Percentiles rank a stretch among this genome's conserved stretches.
These are phyloP conservation scores for Steinernema hermaphroditum DNA, from an alignment of 2,888 invertebrate genomes.

Conservation along the genomic window DNA sequence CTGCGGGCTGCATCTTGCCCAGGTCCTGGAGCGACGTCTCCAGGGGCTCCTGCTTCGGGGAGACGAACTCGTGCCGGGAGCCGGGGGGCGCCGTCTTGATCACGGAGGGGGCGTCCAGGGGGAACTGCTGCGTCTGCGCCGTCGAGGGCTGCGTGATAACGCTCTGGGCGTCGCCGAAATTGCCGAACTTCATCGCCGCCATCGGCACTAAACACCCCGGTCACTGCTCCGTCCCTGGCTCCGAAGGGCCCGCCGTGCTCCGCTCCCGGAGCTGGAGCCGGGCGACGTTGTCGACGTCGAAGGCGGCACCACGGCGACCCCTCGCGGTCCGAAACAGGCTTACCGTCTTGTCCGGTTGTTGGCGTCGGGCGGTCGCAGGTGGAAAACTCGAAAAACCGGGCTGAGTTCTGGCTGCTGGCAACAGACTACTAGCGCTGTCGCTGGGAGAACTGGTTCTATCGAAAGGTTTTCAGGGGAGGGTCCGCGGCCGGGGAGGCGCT, in stretches of 20 bases:
- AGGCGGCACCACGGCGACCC: slow-evolving; percentile 27
- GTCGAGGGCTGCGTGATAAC: slow-evolving; percentile 26
- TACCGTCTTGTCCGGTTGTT: slow-evolving; percentile 31
- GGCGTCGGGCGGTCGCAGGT: slow-evolving; percentile 25
- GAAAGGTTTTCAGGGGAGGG: neutral
- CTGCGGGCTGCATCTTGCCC: slow-evolving; percentile 57
- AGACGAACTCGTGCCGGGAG: slow-evolving; percentile 43
- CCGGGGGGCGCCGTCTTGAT: slow-evolving; percentile 67
- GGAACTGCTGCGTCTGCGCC: slow-evolving; percentile 11
- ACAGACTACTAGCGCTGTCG: slow-evolving; percentile 27
- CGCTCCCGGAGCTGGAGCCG: neutral
- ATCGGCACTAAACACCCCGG: neutral
- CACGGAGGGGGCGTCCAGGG: slow-evolving; percentile 57
- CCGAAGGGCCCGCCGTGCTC: too few relatives aligned
- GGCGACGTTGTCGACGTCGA: slow-evolving; percentile 11
- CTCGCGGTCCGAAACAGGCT: slow-evolving; percentile 29
- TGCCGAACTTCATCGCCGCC: slow-evolving; percentile 29
- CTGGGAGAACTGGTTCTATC: slow-evolving; percentile 23
- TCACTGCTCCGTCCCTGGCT: too few relatives aligned
- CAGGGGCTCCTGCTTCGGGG: slow-evolving; percentile 65
- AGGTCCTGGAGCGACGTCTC: slow-evolving; percentile 62
- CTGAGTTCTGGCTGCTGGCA: slow-evolving; percentile 27
- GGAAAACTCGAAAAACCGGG: slow-evolving; percentile 31
- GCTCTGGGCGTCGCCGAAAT: neutral
- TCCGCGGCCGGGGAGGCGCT: slow-evolving; percentile 26